Evolutionary conservation across 2,113 vertebrate genomes (phyloP), one percentile per base, ranked within the genome.

Genomic region (Ctenodactylus gundi): DNA sequence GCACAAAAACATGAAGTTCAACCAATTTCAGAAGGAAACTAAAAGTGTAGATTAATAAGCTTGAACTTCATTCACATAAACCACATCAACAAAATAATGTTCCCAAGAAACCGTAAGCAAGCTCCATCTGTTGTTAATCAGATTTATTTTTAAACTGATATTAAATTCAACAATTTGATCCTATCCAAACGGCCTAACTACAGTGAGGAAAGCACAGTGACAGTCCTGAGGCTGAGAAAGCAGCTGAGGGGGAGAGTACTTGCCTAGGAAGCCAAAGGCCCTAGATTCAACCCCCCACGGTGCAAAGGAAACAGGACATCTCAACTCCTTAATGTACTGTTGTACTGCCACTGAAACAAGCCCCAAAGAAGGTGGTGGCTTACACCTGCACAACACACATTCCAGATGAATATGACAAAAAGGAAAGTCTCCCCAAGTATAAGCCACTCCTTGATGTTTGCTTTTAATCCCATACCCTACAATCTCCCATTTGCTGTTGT

Each of bases 101-200:
- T 14, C 55, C 67, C 44, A 75, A 88, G 88, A 91, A 94, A 95
- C 25, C 81, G 34, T 60, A 11, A 86, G 70, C 12, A 93, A 83
- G 75, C 17, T 89, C 76, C 36, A 65, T 72, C 75, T 82, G 21
- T 53, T 89, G 25, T 90, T 81, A 64, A 88, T 78, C 51, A 55
- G 10, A 18, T 77, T 93, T 94, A 94, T 81, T 94, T 97, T 90
- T 85, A 96, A 49, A 88, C 36, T 64, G 14, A 41, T 49, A 95
- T 85, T 90, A 96, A 95, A 93, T 84, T 81, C 51, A 94, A 29
- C 53, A 88, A 60, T 85, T 95, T 72, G 46, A 53, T 93, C 25
- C 34, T 53, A 51, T 23, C 55, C 27, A 55, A 88, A 84, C 3
- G 86, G 36, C 17, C 58, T 96, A 89, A 70, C 20, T 31, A 88